phyloP scores from a whole-genome alignment of 2,888 invertebrate genomes.

The Clostera curtula region DNA sequence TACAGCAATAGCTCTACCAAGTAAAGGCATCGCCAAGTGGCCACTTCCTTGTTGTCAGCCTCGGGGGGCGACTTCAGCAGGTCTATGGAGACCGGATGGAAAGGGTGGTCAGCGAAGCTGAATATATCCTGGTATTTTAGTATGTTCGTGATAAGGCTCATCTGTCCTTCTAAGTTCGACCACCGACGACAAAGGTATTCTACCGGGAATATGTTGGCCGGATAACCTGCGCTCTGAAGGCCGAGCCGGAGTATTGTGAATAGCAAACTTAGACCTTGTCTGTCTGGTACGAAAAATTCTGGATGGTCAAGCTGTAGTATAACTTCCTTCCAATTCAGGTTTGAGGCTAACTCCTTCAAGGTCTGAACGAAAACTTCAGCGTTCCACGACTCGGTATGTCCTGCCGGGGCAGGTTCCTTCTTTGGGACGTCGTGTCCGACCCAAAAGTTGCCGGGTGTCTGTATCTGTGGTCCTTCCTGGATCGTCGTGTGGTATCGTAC shows the following conservation, averaged over 20 bases:
- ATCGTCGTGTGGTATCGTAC: slow-evolving; percentile 83
- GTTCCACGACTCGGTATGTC: slow-evolving; percentile 85
- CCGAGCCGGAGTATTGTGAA: slow-evolving; percentile 89
- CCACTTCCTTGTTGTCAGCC: slow-evolving; percentile 93
- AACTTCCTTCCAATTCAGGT: slow-evolving; percentile 94
- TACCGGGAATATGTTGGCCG: slow-evolving; percentile 85
- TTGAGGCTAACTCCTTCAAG: slow-evolving; percentile 91
- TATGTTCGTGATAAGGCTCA: slow-evolving; percentile 90
- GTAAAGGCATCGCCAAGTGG: slow-evolving; percentile 94
- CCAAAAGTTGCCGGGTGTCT: slow-evolving; percentile 81
- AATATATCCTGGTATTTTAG: slow-evolving; percentile 95
- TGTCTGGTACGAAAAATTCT: slow-evolving; percentile 91
- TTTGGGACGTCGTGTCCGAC: slow-evolving; percentile 64
- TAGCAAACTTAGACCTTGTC: slow-evolving; percentile 87
- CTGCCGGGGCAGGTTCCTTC: slow-evolving; percentile 62
- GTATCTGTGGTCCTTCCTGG: slow-evolving; percentile 80
- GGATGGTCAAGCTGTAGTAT: slow-evolving; percentile 92
- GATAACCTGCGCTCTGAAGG: slow-evolving; percentile 83
- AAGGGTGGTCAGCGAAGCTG: slow-evolving; percentile 94
- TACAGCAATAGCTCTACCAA: slow-evolving; percentile 91
- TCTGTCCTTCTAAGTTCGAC: slow-evolving; percentile 94
- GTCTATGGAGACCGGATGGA: slow-evolving; percentile 89
- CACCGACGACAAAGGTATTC: slow-evolving; percentile 93
- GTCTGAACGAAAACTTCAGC: slow-evolving; percentile 94
- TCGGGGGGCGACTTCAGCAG: slow-evolving; percentile 95